Evolutionary conservation across 2,888 invertebrate species (phyloP), one percentile per base, ranked within the genome.

Genomic region (Dugesia japonica): DNA sequence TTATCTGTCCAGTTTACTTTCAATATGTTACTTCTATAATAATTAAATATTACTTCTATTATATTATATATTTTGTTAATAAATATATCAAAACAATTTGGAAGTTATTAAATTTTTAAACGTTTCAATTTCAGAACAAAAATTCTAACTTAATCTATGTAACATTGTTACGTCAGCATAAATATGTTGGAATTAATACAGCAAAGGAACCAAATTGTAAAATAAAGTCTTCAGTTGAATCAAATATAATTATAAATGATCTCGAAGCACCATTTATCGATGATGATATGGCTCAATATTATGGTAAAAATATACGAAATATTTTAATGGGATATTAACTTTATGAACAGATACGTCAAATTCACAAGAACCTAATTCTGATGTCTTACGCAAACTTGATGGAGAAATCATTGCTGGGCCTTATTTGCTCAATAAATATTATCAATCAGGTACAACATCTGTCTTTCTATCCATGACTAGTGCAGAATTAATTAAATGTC

Each of bases 351-450:
- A 56, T 56, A 13, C 56, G 7, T 56, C 56, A 4, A 56, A 56
- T 56, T 56, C 23, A n/a, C 56, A 56, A n/a, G 56, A 56, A 56
- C 56, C 56, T n/a, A 31, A 9, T 73, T 42, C 27, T 20, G 42
- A 56, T 27, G 28, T 73, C n/a, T 86, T 92, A 73, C 89, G 90
- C 80, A 89, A 90, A 4, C 91, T 92, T 82, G 91, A 92, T 82
- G 91, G 92, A 0, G 92, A 93, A 83, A 90, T 94, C 78, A 85
- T 94, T 71, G 92, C 92, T 17, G 94, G 94, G 0, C 94, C 94
- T 0, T 87, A 93, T 72, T 89, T 90, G 82, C 86, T 94, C 23
- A 89, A 90, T 1, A 89, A 90, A 0, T 90, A 90, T 79, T 87
- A 93, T 79, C 93, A 94, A 84, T 90, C 91, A 0, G 92, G 91